Evolutionary conservation across 1,140 invertebrate species (phyloP).

Genomic region (Lasioglossum baleicum): DNA sequence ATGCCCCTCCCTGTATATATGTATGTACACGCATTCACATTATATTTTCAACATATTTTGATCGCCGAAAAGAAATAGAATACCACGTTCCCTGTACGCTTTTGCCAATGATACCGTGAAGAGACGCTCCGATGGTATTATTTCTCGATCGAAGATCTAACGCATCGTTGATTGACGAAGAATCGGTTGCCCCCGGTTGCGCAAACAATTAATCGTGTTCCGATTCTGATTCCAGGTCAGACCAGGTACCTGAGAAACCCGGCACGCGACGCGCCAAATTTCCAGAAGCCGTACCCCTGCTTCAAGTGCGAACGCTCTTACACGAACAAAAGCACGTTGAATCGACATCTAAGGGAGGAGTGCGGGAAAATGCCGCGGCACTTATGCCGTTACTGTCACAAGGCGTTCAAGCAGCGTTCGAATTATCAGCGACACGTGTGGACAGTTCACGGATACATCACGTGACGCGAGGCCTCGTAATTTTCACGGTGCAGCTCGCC

Average conservation of each 20-base stretch:
- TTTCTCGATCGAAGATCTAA: neutral
- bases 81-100: neutral
- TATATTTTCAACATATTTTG: too few relatives aligned
- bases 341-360: constrained; percentile 80
- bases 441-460: constrained; percentile 49
- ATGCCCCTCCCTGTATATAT: too few relatives aligned
- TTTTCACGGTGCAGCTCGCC: neutral
- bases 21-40: too few relatives aligned
- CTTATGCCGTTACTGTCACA: constrained; percentile 79
- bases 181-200: too few relatives aligned
- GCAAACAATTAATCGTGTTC: neutral
- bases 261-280: neutral
- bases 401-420: constrained; percentile 70
- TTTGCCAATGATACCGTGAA: neutral
- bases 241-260: neutral
- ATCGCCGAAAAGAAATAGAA: too few relatives aligned
- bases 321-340: constrained; percentile 73
- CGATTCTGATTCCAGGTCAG: constrained; percentile 49
- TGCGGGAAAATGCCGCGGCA: constrained; percentile 81
- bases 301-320: constrained; percentile 76
- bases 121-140: neutral
- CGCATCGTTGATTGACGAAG: neutral
- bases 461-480: neutral
- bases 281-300: constrained; percentile 72
- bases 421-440: constrained; percentile 66